Conservation (phyloP, 2,888 invertebrate genomes). For the Pseudococcus viburni region DNA sequence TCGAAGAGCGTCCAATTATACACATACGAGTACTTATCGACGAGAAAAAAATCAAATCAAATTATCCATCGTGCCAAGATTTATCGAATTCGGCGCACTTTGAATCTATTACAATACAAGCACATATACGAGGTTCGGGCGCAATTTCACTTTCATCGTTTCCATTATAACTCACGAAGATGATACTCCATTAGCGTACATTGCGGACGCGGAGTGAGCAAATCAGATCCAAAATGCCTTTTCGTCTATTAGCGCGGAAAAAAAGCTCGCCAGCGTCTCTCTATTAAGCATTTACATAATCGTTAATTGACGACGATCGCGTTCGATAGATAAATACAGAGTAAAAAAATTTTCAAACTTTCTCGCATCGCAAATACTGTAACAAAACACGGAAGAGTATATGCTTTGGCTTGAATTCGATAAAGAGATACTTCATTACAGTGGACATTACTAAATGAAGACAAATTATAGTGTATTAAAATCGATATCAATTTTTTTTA, state of each 20-base stretch:
- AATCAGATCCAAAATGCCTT: background rate
- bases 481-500: slow-evolving; percentile 51
- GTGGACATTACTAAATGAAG: slow-evolving; percentile 40
- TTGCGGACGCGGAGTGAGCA: background rate
- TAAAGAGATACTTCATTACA: background rate
- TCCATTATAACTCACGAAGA: background rate
- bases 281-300: slow-evolving; percentile 8
- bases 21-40: background rate
- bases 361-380: background rate
- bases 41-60: background rate
- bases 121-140: background rate
- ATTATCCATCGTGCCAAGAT: background rate
- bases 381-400: slow-evolving; percentile 27
- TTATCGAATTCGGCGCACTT: slow-evolving; percentile 1
- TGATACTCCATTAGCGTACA: background rate
- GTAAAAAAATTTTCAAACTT: background rate
- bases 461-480: slow-evolving; percentile 51
- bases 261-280: background rate
- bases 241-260: background rate
- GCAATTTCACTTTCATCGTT: slow-evolving; percentile 29
- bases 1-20: background rate
- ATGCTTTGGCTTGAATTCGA: background rate
- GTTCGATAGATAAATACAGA: background rate
- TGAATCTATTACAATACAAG: background rate
- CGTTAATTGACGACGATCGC: slow-evolving; percentile 27